Conservation (phyloP, 2,113 vertebrate species). For the Erythrocercus mccallii region DNA sequence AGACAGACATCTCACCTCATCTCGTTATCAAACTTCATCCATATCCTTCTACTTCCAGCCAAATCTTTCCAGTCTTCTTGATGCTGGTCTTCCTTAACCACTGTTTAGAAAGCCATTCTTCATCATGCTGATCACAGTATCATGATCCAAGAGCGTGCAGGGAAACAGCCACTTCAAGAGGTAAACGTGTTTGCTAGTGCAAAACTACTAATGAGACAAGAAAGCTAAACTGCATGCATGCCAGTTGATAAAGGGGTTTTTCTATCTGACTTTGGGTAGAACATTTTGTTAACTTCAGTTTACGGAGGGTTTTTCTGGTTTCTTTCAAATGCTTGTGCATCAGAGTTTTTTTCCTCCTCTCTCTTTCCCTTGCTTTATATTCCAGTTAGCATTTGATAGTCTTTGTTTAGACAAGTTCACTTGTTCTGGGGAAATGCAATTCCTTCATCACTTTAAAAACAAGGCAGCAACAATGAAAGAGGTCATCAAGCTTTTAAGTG, state of each 20-base stretch:
- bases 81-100: not conserved
- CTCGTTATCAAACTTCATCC: not conserved
- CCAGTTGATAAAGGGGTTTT: not conserved
- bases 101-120: not conserved
- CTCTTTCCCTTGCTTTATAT: not conserved
- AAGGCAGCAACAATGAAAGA: not conserved
- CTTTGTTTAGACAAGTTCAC: not conserved
- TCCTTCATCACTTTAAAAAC: not conserved
- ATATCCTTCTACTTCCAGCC: not conserved
- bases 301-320: not conserved
- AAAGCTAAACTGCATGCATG: not conserved
- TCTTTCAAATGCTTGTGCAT: not conserved
- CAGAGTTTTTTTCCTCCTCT: not conserved
- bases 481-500: slow-evolving; percentile 21
- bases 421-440: not conserved
- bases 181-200: not conserved
- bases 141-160: not conserved
- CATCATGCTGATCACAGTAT: not conserved
- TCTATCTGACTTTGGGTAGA: not conserved
- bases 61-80: not conserved
- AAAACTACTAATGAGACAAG: not conserved
- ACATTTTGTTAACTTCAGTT: not conserved
- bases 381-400: not conserved
- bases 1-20: not conserved
- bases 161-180: not conserved